phyloP scores from a whole-genome alignment of 1,140 invertebrate genomes.

The Aricia agestis region DNA sequence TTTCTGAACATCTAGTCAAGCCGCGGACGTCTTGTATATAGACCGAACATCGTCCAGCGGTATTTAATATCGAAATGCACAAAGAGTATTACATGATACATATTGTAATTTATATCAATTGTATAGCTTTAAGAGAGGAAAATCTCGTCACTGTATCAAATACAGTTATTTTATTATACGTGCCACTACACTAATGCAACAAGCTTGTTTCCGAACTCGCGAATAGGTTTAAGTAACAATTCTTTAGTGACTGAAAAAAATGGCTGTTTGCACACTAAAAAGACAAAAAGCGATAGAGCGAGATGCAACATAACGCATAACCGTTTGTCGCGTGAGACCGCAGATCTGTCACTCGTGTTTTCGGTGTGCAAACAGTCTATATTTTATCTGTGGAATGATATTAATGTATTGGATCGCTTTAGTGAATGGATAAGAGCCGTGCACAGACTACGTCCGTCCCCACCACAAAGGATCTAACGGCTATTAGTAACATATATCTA shows the following conservation, averaged over 20 bases:
- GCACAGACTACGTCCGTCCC: neutral
- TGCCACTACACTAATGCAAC: conserved; percentile 50
- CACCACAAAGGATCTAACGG: neutral
- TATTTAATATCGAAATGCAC: conserved; percentile 40
- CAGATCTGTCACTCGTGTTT: too few relatives aligned
- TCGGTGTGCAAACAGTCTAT: too few relatives aligned
- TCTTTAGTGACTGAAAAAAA: conserved; percentile 13
- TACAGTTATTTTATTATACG: conserved; percentile 55
- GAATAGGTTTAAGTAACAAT: conserved; percentile 29
- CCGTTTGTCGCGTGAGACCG: too few relatives aligned
- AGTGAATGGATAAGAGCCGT: neutral
- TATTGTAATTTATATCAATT: conserved; percentile 64
- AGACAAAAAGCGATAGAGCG: neutral
- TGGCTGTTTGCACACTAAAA: neutral
- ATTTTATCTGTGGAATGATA: too few relatives aligned
- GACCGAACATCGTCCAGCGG: conserved; percentile 6
- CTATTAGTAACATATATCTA: neutral
- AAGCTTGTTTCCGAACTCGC: conserved; percentile 25
- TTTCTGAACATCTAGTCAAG: conserved; percentile 49
- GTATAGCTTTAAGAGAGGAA: conserved; percentile 64
- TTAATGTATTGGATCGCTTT: neutral
- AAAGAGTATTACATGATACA: conserved; percentile 69
- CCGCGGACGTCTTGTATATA: conserved; percentile 20
- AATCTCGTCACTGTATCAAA: conserved; percentile 65
- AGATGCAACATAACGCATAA: neutral